These are phyloP conservation scores for Ctenodactylus gundi DNA, from an alignment of 2,113 vertebrate genomes.

Conservation along the genomic window DNA sequence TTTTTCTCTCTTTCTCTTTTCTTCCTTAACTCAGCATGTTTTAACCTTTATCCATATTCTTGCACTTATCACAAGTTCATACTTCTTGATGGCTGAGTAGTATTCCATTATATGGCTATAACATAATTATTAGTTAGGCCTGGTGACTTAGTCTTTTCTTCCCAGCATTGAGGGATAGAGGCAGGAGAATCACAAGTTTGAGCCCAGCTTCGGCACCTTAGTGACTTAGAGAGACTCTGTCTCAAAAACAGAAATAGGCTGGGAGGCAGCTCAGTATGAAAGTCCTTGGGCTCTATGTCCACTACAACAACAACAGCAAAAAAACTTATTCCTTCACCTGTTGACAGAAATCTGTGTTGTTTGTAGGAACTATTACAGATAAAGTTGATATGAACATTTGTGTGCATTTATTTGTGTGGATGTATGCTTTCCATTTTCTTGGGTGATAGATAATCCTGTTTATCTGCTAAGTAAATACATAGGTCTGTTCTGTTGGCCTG, in stretches of 20 bases:
- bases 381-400: not conserved
- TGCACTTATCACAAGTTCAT: not conserved
- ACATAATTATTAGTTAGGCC: no score
- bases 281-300: no score
- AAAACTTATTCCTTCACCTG: not conserved
- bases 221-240: no score
- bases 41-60: conserved; percentile 2
- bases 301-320: no score
- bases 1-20: not conserved
- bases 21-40: not conserved
- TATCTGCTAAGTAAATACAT: not conserved
- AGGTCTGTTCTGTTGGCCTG: not conserved
- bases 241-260: no score
- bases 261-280: no score
- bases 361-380: not conserved
- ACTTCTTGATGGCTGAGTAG: conserved; percentile 4
- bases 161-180: no score
- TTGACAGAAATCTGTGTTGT: not conserved
- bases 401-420: not conserved
- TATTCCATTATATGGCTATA: not conserved
- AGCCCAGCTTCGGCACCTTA: no score
- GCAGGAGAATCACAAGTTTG: no score
- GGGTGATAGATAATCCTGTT: not conserved
- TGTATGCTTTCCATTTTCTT: conserved; percentile 15
- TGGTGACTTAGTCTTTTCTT: no score